Evolutionary conservation across 1,140 invertebrate genomes (phyloP).

Genomic region (Dysdera silvatica): DNA sequence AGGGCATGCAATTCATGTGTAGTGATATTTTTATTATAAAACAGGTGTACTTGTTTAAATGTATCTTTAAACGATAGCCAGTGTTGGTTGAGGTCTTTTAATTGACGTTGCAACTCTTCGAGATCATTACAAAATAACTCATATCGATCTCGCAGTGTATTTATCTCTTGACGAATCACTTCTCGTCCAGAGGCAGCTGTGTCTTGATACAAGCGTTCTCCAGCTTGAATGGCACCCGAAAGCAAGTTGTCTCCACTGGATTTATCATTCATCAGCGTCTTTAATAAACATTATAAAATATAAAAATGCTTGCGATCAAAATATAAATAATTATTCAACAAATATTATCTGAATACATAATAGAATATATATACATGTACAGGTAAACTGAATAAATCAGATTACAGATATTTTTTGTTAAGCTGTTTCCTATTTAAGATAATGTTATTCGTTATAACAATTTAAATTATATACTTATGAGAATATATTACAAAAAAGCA

Average conservation of each 20-base stretch:
- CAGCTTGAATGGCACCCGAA: slow-evolving; percentile 39
- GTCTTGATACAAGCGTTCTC: slow-evolving; percentile 80
- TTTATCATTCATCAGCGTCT: slow-evolving; percentile 25
- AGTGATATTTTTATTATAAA: not conserved
- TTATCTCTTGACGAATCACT: slow-evolving; percentile 69
- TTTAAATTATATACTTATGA: not conserved
- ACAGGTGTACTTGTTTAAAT: slow-evolving; percentile 61
- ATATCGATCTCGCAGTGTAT: slow-evolving; percentile 55
- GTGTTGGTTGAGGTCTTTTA: slow-evolving; percentile 73
- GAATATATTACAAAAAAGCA: not conserved
- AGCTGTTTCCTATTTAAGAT: too few relatives aligned
- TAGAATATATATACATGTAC: not conserved
- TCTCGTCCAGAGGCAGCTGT: slow-evolving; percentile 84
- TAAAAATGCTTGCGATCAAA: not conserved
- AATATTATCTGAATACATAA: not conserved
- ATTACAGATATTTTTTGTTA: too few relatives aligned
- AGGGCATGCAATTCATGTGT: not conserved
- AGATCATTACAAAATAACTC: slow-evolving; percentile 42
- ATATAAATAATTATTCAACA: not conserved
- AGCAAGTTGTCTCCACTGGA: slow-evolving; percentile 21
- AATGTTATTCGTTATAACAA: too few relatives aligned
- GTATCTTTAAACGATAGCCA: slow-evolving; percentile 77
- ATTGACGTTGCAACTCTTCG: slow-evolving; percentile 49
- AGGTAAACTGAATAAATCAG: too few relatives aligned
- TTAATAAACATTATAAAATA: not conserved